Percentiles rank a stretch among this genome's conserved stretches.
Evolutionary conservation across 2,113 vertebrate species (phyloP).

Genomic region (Nanorana parkeri): DNA sequence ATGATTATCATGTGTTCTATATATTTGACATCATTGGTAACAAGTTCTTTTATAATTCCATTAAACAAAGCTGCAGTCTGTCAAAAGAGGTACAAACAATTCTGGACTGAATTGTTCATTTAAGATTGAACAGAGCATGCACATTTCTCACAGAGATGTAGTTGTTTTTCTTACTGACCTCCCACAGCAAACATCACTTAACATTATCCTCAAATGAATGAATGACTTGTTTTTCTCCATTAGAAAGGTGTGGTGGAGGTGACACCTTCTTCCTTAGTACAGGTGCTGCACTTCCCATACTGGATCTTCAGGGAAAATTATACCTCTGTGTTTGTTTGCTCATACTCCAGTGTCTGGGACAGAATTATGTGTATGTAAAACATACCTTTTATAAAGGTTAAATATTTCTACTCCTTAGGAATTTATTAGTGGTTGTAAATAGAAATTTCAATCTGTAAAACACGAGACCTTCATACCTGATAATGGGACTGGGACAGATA

Average conservation of each 20-base stretch:
- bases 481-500: too few relatives aligned
- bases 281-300: conserved; percentile 4
- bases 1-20: too few relatives aligned
- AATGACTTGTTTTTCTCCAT: neutral
- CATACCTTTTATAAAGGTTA: neutral
- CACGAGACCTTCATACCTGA: too few relatives aligned
- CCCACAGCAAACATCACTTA: neutral
- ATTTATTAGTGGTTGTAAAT: neutral
- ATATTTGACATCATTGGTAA: too few relatives aligned
- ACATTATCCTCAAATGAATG: neutral
- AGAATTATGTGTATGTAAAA: neutral
- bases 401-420: neutral
- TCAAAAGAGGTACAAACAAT: too few relatives aligned
- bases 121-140: neutral
- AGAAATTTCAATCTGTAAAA: too few relatives aligned
- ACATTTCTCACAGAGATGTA: neutral
- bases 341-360: neutral
- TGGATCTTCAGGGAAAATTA: conserved; percentile 10
- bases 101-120: too few relatives aligned
- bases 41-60: too few relatives aligned
- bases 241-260: neutral
- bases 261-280: neutral
- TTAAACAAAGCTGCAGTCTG: too few relatives aligned
- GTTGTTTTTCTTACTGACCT: neutral
- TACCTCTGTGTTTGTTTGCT: neutral